Base-by-base conservation (phyloP, 1,140 invertebrate species). In the Cyclargus thomasi region DNA sequence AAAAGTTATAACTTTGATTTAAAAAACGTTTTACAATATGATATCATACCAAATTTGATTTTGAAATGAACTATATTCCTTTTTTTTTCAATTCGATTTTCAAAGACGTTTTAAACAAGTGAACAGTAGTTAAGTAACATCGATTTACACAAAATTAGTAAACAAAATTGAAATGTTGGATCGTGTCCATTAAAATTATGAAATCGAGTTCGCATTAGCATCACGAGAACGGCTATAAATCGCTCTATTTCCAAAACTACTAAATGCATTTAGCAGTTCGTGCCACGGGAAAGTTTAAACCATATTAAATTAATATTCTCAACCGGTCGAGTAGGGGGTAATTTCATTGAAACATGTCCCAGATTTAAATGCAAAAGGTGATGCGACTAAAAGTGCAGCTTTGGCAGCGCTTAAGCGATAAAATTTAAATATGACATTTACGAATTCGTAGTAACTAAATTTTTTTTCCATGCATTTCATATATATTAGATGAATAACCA, bases 271-370 rank as follows among this genome's bases (percentile, higher is more conserved):
- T 11, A 59, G 18, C 63, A 63, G 55, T 35, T 57, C 53, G 18
- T 66, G 62, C 22, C 66, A 66, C 10, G 62, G 17, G 36, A 64
- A 67, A 59, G 10, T 59, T 59, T 20, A 59, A 8, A 17, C 53
- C 55, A 11, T 20, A 59, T 59, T 59, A 59, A 59, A 59, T 21
- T 57, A 57, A 55, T 55, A 55, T 20, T 59, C 20, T 59, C 55
- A 59, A 20, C 17, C 20, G 55, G 55, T 20, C 55, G 55, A 59
- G 10, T 8, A 18, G 55, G 20, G 17, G 20, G 55, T 59, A 59
- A 59, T 59, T 59, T 59, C 17, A 20, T 59, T 59, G 55, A 20
- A 21, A 59, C 55, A 59, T 59, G 55, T 59, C 55, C 55, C 55
- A 59, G 17, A 59, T 59, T 59, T 59, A 20, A 59, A 59, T 59